Evolutionary conservation across 2,797 vertebrate species (phyloP).

Genomic region (Hybognathus amarus): DNA sequence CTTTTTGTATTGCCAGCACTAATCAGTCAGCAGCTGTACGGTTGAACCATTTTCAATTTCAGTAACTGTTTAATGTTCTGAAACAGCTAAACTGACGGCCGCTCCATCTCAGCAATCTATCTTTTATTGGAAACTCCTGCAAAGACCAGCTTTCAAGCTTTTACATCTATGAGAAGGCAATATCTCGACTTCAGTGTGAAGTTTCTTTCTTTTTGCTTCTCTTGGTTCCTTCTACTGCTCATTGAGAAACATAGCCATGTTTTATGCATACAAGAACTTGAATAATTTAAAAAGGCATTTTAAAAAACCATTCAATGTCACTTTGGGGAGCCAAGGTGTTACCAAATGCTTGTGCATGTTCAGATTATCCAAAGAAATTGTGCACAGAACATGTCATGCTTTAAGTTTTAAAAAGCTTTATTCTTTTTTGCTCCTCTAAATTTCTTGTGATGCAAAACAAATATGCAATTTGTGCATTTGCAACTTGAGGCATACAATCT

Average conservation of each 20-base stretch:
- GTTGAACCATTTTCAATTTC: neutral
- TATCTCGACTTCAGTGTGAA: neutral
- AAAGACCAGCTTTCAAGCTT: conserved; percentile 1
- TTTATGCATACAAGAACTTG: conserved; percentile 16
- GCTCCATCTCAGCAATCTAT: neutral
- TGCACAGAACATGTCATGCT: neutral
- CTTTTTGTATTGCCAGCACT: neutral
- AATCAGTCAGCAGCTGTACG: conserved; percentile 6
- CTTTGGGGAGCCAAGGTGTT: neutral
- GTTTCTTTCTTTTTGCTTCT: neutral
- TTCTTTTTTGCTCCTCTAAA: neutral
- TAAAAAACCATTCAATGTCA: neutral
- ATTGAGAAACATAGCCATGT: conserved; percentile 23
- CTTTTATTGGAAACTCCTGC: conserved; percentile 13
- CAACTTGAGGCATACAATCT: neutral
- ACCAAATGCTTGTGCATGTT: conserved; percentile 15
- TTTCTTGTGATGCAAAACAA: neutral
- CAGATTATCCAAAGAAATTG: conserved; percentile 1
- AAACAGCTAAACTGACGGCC: neutral
- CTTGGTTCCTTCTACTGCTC: neutral
- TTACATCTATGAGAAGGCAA: neutral
- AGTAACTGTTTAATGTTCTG: conserved; percentile 10
- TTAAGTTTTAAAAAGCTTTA: neutral
- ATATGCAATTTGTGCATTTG: neutral
- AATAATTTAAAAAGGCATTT: conserved; percentile 14